A percentile compares a stretch with the other conserved stretches of the same genome.
These are phyloP conservation scores for Spilarctia lutea DNA, from an alignment of 2,888 invertebrate species.

Conservation along the genomic window DNA sequence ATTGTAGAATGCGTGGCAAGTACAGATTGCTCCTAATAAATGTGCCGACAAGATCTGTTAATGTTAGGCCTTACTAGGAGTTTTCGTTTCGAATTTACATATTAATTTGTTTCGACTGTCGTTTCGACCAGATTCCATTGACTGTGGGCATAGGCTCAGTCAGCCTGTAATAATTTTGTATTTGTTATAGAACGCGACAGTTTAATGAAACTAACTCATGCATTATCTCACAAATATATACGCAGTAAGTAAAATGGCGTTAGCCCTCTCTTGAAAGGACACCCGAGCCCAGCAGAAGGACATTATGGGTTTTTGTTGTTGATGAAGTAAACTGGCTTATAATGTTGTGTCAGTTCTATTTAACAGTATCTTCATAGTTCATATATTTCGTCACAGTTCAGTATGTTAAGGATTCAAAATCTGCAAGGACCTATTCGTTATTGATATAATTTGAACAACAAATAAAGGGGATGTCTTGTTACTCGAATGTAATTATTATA, in stretches of 20 bases:
- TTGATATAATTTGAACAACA: not conserved
- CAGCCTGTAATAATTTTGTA: too few relatives aligned
- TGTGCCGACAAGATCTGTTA: conserved; percentile 47
- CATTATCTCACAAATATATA: too few relatives aligned
- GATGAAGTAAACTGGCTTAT: not conserved
- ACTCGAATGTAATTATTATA: not conserved
- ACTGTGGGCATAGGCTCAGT: too few relatives aligned
- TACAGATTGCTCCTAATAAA: conserved; percentile 60
- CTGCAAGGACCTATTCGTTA: not conserved
- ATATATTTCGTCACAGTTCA: too few relatives aligned
- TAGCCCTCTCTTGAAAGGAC: too few relatives aligned
- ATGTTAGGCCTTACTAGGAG: conserved; percentile 30
- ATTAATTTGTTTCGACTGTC: too few relatives aligned
- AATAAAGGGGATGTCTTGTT: not conserved
- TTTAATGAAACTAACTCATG: too few relatives aligned
- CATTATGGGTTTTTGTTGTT: too few relatives aligned
- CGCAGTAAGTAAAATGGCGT: too few relatives aligned
- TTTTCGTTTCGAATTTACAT: not conserved
- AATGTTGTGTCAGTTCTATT: not conserved
- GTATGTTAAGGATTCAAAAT: not conserved
- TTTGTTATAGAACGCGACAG: too few relatives aligned
- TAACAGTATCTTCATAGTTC: not conserved
- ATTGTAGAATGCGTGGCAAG: conserved; percentile 41
- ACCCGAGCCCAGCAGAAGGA: too few relatives aligned
- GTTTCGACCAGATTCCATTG: too few relatives aligned